Evolutionary conservation across 2,113 vertebrate species (phyloP).

Genomic region (Lontra canadensis): DNA sequence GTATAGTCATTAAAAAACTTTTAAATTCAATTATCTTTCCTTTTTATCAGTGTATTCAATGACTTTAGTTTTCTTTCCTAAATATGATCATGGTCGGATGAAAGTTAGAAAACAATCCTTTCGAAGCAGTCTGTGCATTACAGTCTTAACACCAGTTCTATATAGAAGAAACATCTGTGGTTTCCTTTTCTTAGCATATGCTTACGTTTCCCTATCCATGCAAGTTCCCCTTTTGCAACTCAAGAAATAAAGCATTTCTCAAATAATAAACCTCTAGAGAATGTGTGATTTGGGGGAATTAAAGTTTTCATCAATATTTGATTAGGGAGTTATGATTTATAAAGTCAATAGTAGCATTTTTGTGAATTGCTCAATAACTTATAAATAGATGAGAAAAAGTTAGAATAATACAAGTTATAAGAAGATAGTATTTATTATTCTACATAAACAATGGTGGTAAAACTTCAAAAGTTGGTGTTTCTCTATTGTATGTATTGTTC

Average conservation of each 20-base stretch:
- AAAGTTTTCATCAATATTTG: background rate
- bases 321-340: background rate
- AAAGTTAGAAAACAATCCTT: background rate
- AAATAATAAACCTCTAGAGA: background rate
- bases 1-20: background rate
- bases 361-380: background rate
- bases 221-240: background rate
- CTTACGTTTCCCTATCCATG: background rate
- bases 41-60: background rate
- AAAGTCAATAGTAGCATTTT: background rate
- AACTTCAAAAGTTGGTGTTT: background rate
- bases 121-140: background rate
- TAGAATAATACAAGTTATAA: background rate
- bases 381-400: background rate
- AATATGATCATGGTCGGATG: background rate
- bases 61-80: background rate
- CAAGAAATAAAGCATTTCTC: constrained; percentile 5
- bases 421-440: background rate
- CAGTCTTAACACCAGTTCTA: background rate
- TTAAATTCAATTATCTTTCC: background rate
- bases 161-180: background rate
- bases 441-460: background rate
- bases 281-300: background rate
- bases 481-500: background rate
- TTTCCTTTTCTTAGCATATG: constrained; percentile 51